Evolutionary conservation across 2,888 invertebrate genomes (phyloP).

Genomic region (Sminthurinus aureus): DNA sequence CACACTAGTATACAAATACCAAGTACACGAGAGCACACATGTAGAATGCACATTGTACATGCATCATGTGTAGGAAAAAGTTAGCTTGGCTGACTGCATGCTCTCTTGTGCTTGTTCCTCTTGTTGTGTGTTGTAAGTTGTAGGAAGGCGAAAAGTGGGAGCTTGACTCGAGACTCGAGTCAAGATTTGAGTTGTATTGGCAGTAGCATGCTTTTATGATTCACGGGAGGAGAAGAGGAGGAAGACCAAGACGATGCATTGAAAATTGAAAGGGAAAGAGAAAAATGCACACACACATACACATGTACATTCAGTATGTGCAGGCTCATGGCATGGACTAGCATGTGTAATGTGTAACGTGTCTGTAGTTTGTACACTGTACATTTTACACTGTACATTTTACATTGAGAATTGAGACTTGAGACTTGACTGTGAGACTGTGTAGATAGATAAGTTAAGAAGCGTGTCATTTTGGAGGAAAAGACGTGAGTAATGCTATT

Average conservation of each 20-base stretch:
- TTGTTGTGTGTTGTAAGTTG: neutral
- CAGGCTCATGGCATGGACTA: too few species aligned
- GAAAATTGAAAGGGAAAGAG: constrained; percentile 11
- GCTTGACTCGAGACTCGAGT: neutral
- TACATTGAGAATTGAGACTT: neutral
- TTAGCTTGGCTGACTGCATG: neutral
- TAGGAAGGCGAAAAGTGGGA: neutral
- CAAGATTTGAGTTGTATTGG: neutral
- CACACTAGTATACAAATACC: neutral
- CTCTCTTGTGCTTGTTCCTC: too few species aligned
- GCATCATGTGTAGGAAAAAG: neutral
- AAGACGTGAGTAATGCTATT: constrained; percentile 45
- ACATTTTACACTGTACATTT: too few species aligned
- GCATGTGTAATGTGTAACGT: too few species aligned
- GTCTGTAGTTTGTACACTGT: too few species aligned
- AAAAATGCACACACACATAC: neutral
- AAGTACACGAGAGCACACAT: neutral
- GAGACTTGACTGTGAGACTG: neutral
- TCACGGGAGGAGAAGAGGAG: neutral
- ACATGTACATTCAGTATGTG: too few species aligned
- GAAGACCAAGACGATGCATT: neutral
- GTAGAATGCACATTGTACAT: neutral
- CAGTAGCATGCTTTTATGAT: constrained; percentile 22
- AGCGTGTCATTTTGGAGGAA: constrained; percentile 53
- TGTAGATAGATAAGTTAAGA: constrained; percentile 41